Evolutionary conservation across 2,797 vertebrate species (phyloP), one percentile per base, ranked within the genome.

Genomic region (Hippoglossus hippoglossus): DNA sequence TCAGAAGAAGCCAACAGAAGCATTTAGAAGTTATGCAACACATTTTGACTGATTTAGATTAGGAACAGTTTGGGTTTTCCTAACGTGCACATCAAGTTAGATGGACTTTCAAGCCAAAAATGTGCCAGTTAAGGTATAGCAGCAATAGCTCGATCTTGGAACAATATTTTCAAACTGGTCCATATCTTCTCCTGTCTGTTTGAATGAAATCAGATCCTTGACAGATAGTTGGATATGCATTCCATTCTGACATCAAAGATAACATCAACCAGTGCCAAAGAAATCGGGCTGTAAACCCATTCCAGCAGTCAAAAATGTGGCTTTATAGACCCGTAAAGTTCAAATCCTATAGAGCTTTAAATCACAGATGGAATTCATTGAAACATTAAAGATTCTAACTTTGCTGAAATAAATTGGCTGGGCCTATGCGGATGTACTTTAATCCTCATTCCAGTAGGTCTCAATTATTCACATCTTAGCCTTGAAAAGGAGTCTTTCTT

Each of bases 231-330:
- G 89, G 85, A 88, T 53, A 51, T 80, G 65, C 71, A 75, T 81
- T 86, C 84, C 71, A 75, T 81, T 86, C 84, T 83, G 46, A 89
- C 84, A 88, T 91, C 85, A 90, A 90, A 91, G 79, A 68, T 84
- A 82, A 85, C 75, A 82, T 77, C 31, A 52, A 36, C 44, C 62
- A 49, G 50, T 80, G 86, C 89, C 90, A 91, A 90, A 85, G 74
- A 79, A 84, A 46, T 39, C 73, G 70, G 79, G 68, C 83, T 83
- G 77, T 88, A 72, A 58, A 77, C 79, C 78, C 70, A 71, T 91
- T 88, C 76, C 80, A 85, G 67, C 67, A 78, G 44, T 74, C 67
- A 81, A 80, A 82, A 86, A 83, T 61, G 47, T 69, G 81, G 66
- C 62, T 90, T 81, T 64, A 76, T 60, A 84, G 82, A 90, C 88